Evolutionary conservation across 1,140 invertebrate species (phyloP).

Genomic region (Aphaenogaster rudis): DNA sequence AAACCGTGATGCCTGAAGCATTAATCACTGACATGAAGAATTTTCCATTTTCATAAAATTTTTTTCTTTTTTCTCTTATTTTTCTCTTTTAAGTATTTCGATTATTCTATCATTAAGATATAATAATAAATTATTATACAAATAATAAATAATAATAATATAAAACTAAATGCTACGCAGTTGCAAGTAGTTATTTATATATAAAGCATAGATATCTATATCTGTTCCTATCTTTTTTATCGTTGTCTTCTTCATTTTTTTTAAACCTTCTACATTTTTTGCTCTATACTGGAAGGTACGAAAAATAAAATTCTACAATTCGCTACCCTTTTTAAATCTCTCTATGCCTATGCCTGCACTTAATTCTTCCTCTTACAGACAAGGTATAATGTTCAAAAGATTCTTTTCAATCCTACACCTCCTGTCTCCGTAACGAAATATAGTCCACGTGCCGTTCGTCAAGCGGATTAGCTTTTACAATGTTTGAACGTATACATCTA

Average conservation of each 20-base stretch:
- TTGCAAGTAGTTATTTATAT: not conserved
- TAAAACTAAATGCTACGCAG: too few relatives aligned
- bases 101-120: not conserved
- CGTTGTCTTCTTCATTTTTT: not conserved
- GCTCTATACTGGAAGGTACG: not conserved
- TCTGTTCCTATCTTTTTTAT: constrained; percentile 2
- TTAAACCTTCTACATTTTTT: not conserved
- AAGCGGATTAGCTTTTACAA: constrained; percentile 71
- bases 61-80: not conserved
- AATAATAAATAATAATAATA: constrained; percentile 1
- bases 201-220: not conserved
- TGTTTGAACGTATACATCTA: constrained; percentile 61
- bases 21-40: not conserved
- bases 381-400: not conserved
- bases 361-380: not conserved
- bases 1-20: not conserved
- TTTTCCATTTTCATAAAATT: not conserved
- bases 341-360: not conserved
- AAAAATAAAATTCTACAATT: not conserved
- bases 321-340: not conserved
- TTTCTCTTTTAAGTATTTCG: not conserved
- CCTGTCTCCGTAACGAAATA: constrained; percentile 1
- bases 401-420: constrained; percentile 7
- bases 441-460: constrained; percentile 64
- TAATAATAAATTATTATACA: not conserved